Evolutionary conservation across 2,113 vertebrate species (phyloP).

Genomic region (Antigone vipio): DNA sequence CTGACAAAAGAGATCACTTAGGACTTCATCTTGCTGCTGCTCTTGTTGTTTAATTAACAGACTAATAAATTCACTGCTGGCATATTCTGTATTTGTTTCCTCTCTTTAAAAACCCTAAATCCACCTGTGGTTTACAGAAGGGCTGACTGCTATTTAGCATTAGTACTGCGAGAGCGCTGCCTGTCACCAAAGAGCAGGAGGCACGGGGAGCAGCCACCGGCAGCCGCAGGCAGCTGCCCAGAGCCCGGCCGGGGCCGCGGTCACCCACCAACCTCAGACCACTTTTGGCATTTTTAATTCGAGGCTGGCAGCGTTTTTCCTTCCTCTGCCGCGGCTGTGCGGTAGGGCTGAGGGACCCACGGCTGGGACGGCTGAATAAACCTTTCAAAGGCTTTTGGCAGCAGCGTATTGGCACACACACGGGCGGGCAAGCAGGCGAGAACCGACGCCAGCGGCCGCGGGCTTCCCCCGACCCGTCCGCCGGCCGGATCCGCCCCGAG

Average conservation of each 20-base stretch:
- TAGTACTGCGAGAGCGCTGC: neutral
- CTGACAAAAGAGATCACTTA: neutral
- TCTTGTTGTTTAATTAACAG: neutral
- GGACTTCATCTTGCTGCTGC: neutral
- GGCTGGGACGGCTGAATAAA: neutral
- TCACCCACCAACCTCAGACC: neutral
- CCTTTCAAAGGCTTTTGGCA: neutral
- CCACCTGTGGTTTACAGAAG: neutral
- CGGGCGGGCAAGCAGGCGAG: neutral
- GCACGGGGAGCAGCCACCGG: neutral
- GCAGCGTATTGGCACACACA: fast-evolving
- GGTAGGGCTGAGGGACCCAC: neutral
- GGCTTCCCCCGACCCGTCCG: neutral
- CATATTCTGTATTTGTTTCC: neutral
- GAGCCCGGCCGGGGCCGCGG: neutral
- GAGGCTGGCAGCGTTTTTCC: neutral
- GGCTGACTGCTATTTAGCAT: neutral
- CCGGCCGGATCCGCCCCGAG: neutral
- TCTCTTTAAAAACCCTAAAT: neutral
- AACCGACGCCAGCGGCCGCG: neutral
- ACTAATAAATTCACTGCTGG: neutral
- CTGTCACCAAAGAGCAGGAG: neutral
- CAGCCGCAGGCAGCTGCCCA: neutral
- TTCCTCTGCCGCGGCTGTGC: neutral
- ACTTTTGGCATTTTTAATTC: neutral